Conservation (phyloP, 2,888 invertebrate genomes). For the Andrena camellia region DNA sequence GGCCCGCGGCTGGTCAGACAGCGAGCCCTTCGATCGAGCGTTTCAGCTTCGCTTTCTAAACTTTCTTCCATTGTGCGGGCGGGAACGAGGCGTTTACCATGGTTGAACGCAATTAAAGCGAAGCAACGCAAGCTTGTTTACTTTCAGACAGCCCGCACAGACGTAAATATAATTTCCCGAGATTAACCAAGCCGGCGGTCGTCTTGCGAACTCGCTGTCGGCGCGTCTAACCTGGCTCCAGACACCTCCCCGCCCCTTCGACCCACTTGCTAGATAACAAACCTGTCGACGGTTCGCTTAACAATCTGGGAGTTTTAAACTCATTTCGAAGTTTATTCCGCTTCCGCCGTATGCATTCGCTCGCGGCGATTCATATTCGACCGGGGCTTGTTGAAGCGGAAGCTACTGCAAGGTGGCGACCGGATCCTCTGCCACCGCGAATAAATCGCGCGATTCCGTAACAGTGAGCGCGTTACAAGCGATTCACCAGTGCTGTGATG, state of each 20-base stretch:
- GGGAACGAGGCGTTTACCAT: conserved; percentile 5
- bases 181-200: conserved; percentile 35
- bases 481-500: not conserved
- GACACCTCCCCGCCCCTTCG: not conserved
- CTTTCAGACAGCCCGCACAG: conserved; percentile 26
- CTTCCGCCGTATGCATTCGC: conserved; percentile 19
- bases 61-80: not conserved
- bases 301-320: conserved; percentile 59
- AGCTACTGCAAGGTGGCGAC: not conserved
- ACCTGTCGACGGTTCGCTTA: conserved; percentile 43
- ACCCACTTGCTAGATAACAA: conserved; percentile 38
- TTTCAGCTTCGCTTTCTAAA: not conserved
- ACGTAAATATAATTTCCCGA: conserved; percentile 51
- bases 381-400: conserved; percentile 9
- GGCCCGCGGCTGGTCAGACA: not conserved
- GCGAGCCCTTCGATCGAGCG: not conserved
- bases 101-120: conserved; percentile 31
- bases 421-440: not conserved
- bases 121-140: conserved; percentile 28
- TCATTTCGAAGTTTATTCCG: conserved; percentile 51
- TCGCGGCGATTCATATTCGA: conserved; percentile 40
- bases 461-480: not conserved
- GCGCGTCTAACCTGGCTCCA: not conserved
- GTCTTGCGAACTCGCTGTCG: conserved; percentile 15
- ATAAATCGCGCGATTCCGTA: not conserved